Evolutionary conservation across 1,140 invertebrate genomes (phyloP), one percentile per base, ranked within the genome.

Genomic region (Pteromalus puparum): DNA sequence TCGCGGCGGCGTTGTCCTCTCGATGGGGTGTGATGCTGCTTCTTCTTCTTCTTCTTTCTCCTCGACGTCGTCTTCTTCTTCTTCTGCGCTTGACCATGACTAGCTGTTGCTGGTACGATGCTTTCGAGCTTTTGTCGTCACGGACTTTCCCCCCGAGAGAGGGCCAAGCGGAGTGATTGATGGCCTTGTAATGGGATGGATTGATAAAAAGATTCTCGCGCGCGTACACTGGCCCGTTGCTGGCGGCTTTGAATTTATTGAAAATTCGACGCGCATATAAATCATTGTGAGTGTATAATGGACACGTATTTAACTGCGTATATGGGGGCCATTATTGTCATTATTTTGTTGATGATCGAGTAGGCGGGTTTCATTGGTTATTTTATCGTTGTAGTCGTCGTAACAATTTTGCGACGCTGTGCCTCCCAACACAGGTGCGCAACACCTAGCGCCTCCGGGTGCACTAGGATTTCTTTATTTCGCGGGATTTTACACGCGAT

Each of bases 241-340:
- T n/a, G 28, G 48, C 38, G n/a, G 38, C 38, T 81, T 85, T 70
- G n/a, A 80, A 80, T 84, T 80, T 65, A 84, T 84, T 67, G 30
- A 74, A 80, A 28, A 48, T 38, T 67, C 76, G 30, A 79, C 48
- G 30, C 3, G 75, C 68, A 34, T 26, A 79, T 79, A 42, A 72
- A 73, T 80, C 67, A 75, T 80, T 75, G 46, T 75, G 46, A 80
- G 21, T 73, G 18, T 42, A 73, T 79, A 26, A 70, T 72, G 38
- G 74, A 70, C 82, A 46, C 12, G 61, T 28, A 65, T 83, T 76
- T 77, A 48, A 28, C 38, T 65, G 7, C 0, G 2, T 13, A 21
- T 21, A 21, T 21, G n/a, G 4, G n/a, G 1, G 21, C 6, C 18
- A 28, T 75, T 67, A 28, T 81, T 81, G 9, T 61, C 73, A 70